Base-by-base conservation (phyloP, 2,113 vertebrate species). In the Chloebia gouldiae region DNA sequence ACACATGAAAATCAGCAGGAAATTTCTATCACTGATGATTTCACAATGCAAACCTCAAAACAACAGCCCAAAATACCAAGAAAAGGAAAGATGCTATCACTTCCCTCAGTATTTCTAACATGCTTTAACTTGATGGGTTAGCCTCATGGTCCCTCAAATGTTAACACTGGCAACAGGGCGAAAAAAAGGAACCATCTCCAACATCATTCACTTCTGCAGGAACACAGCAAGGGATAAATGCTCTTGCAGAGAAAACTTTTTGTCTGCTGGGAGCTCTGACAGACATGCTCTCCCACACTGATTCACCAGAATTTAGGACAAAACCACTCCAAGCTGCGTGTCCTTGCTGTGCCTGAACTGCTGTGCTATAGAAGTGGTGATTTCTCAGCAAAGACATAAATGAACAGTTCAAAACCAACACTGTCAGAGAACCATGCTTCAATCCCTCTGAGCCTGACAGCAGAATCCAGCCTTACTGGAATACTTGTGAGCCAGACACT, bases 361-460 rank as follows among this genome's bases (percentile, higher is more conserved):
- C 37, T 79, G 28, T 72, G 61, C 53, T 69, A 27, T 1, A 39
- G 8, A 28, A 77, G n/a, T 28, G 16, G 21, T 1, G 0, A 51
- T 39, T 82, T 87, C 89, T 80, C 54, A 60, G 17, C 28, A 37
- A 12, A 71, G 23, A 66, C 7, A 15, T 40, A 47, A 77, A 90
- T 6, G 15, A 87, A 40, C 7, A 84, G 53, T 12, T 79, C 9
- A 49, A 73, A 94, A 49, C 8, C 20, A 45, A 49, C 50, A 11
- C 31, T 44, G 59, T 30, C n/a, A 59, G 53, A 54, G 31, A 39
- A 61, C 3, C 31, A 76, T 0, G 0, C 14, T 69, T 64, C 54
- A 80, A 11, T 37, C 25, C 28, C 63, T 25, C 18, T 7, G 11
- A 65, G 57, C 31, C 18, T 51, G 53, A 37, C 4, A 2, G 6